Percentiles rank a stretch among this genome's conserved stretches.
Evolutionary conservation across 2,113 vertebrate genomes (phyloP).

Genomic region (Planiliza haematocheilus): DNA sequence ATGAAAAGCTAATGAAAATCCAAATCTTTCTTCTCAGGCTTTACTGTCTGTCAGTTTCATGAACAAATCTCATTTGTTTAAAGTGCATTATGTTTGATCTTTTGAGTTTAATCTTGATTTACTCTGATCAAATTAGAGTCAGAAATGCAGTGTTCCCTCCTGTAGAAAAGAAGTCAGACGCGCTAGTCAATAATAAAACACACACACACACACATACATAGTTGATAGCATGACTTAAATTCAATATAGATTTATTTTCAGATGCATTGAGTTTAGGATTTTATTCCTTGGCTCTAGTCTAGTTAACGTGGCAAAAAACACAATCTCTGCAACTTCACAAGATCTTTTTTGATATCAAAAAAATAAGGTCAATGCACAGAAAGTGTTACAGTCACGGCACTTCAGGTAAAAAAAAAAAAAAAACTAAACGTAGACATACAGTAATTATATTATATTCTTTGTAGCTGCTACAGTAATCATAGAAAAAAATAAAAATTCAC

Average conservation of each 20-base stretch:
- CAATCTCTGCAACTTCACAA: too few species aligned
- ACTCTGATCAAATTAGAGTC: neutral
- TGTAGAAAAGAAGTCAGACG: neutral
- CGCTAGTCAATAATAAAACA: too few species aligned
- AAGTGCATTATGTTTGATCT: neutral
- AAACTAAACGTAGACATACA: neutral
- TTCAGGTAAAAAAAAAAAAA: neutral
- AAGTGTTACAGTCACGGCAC: slow-evolving; percentile 8
- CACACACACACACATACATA: too few species aligned
- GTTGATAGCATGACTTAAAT: neutral
- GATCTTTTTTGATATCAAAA: too few species aligned
- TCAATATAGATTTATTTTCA: too few species aligned
- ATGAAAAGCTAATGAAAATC: too few species aligned
- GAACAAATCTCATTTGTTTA: neutral
- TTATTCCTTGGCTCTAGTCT: neutral
- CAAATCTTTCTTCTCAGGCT: too few species aligned
- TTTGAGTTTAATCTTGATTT: neutral
- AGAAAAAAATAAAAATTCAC: slow-evolving; percentile 24
- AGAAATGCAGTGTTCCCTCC: neutral
- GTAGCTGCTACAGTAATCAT: neutral
- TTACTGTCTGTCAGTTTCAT: neutral
- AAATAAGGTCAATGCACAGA: slow-evolving; percentile 1
- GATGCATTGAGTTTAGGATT: too few species aligned
- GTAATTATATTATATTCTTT: neutral
- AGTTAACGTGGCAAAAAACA: neutral